Conservation (phyloP, 2,888 invertebrate genomes). For the Agrenia bidenticulata region DNA sequence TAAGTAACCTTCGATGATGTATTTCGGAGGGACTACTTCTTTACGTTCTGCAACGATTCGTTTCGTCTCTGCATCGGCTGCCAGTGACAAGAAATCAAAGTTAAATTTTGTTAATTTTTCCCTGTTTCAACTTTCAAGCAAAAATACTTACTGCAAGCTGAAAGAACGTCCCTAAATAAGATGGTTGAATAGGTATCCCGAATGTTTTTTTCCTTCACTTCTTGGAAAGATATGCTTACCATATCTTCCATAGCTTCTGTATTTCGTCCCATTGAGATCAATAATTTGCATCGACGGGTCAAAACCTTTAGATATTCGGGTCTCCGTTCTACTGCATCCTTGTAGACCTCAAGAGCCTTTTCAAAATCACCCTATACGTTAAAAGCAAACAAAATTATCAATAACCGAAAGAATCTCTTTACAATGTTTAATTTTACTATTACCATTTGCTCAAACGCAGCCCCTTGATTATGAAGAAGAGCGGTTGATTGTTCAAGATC, state of each 20-base stretch:
- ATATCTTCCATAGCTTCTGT: constrained; percentile 20
- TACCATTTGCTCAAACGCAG: constrained; percentile 35
- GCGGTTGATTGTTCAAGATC: constrained; percentile 25
- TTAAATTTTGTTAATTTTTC: no score
- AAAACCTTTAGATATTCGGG: constrained; percentile 21
- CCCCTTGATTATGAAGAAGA: constrained; percentile 35
- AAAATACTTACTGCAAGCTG: constrained; percentile 19
- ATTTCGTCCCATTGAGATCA: background rate
- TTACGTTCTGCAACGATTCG: constrained; percentile 9
- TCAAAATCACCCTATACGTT: constrained; percentile 17
- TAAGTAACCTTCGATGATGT: constrained; percentile 17
- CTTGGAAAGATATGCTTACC: constrained; percentile 6
- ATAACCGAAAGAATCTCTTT: background rate
- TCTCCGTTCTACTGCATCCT: constrained; percentile 20
- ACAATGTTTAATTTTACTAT: no score
- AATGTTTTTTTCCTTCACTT: constrained; percentile 16
- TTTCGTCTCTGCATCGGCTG: constrained; percentile 28
- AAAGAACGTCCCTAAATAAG: background rate
- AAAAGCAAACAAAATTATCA: background rate
- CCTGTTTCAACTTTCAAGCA: background rate
- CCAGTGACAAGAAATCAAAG: background rate
- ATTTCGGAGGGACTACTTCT: background rate
- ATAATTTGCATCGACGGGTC: constrained; percentile 13
- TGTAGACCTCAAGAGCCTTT: constrained; percentile 28
- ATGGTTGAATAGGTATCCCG: background rate